Conservation (phyloP, 2,113 vertebrate species). For the Sceloporus undulatus region DNA sequence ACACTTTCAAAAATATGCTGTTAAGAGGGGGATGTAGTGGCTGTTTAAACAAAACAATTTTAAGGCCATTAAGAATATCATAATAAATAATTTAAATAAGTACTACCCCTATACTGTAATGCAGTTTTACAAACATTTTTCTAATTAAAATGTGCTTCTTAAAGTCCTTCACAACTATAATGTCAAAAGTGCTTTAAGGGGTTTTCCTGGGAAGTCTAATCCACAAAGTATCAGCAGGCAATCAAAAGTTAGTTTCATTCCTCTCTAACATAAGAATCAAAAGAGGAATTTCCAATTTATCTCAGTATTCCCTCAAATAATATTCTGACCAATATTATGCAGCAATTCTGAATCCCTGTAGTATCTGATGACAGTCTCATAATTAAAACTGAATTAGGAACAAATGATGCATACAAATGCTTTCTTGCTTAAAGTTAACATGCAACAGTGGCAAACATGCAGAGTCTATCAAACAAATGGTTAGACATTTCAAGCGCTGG, state of each 20-base stretch:
- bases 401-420: conserved; percentile 22
- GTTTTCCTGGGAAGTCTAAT: not conserved
- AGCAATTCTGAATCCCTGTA: not conserved
- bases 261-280: not conserved
- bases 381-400: conserved; percentile 17
- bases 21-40: not conserved
- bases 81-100: conserved; percentile 8
- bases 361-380: conserved; percentile 10
- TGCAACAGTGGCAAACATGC: not conserved
- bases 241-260: not conserved
- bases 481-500: not conserved
- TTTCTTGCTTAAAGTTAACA: conserved; percentile 17
- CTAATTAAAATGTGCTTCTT: not conserved
- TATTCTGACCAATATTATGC: conserved; percentile 17
- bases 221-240: not conserved
- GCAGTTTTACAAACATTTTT: not conserved
- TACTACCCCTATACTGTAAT: not conserved
- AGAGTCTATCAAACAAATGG: not conserved
- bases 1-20: not conserved
- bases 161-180: not conserved
- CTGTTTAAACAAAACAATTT: not conserved
- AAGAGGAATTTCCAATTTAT: not conserved
- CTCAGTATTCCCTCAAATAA: conserved; percentile 19
- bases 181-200: not conserved
- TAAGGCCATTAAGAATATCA: not conserved